Evolutionary conservation across 1,140 invertebrate genomes (phyloP).

Genomic region (Papilio dardanus): DNA sequence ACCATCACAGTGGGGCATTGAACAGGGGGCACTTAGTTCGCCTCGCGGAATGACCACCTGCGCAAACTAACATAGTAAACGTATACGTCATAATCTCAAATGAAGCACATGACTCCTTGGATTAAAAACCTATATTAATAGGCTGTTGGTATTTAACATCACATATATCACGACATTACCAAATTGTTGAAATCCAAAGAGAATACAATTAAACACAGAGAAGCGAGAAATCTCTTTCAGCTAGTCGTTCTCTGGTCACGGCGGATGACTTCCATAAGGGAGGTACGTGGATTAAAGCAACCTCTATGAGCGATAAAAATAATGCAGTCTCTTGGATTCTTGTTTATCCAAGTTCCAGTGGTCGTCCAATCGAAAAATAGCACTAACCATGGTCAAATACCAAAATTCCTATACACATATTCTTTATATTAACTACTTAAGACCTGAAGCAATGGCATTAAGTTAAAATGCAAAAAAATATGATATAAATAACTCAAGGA

Average conservation of each 20-base stretch:
- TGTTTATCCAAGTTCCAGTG: no score
- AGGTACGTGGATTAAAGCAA: no score
- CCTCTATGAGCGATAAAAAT: no score
- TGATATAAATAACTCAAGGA: not conserved
- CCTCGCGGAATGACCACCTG: slow-evolving; percentile 37
- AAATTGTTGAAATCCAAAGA: no score
- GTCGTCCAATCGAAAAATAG: not conserved
- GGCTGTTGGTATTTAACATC: no score
- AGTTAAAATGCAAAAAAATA: not conserved
- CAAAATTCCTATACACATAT: not conserved
- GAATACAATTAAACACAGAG: no score
- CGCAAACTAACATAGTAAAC: slow-evolving; percentile 37
- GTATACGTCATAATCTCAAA: not conserved
- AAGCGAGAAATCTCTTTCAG: no score
- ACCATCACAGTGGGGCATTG: slow-evolving; percentile 10
- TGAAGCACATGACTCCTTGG: not conserved
- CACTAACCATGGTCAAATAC: not conserved
- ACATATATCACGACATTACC: no score
- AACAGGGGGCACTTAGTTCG: not conserved
- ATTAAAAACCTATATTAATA: not conserved
- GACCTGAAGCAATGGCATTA: not conserved
- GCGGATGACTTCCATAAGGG: no score
- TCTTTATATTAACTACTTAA: no score
- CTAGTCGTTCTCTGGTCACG: no score
- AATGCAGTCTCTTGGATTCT: no score